Evolutionary conservation across 2,888 invertebrate species (phyloP).

Genomic region (Argynnis bischoffii): DNA sequence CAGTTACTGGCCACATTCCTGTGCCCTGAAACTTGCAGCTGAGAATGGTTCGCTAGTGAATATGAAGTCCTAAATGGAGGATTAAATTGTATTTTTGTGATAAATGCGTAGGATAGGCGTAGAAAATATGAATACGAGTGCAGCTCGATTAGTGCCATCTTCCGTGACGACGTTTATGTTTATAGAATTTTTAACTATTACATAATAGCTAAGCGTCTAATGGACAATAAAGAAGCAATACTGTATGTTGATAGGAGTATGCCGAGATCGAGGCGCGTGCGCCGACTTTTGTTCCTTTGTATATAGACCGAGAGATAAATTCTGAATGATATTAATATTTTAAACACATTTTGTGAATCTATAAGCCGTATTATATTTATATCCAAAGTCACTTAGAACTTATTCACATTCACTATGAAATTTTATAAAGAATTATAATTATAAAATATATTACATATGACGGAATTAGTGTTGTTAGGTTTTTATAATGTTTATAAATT

Average conservation of each 20-base stretch:
- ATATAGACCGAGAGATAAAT: slow-evolving; percentile 65
- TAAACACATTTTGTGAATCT: slow-evolving; percentile 72
- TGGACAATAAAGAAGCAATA: slow-evolving; percentile 63
- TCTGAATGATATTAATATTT: slow-evolving; percentile 78
- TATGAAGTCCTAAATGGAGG: slow-evolving; percentile 60
- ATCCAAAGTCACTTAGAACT: slow-evolving; percentile 61
- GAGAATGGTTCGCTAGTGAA: slow-evolving; percentile 48
- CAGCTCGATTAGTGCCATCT: slow-evolving; percentile 76
- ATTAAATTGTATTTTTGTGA: slow-evolving; percentile 76
- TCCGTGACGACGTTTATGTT: slow-evolving; percentile 62
- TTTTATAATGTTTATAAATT: slow-evolving; percentile 50
- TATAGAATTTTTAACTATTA: slow-evolving; percentile 57
- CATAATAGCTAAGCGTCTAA: slow-evolving; percentile 62
- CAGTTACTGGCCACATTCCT: slow-evolving; percentile 60
- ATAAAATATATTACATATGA: slow-evolving; percentile 47
- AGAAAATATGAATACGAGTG: slow-evolving; percentile 63
- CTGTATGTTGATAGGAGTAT: slow-evolving; percentile 47
- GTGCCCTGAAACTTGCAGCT: slow-evolving; percentile 53
- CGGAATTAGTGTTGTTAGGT: slow-evolving; percentile 52
- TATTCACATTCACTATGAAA: slow-evolving; percentile 56
- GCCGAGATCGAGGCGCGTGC: slow-evolving; percentile 38
- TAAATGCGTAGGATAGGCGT: slow-evolving; percentile 73
- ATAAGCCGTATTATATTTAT: slow-evolving; percentile 61
- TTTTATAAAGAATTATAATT: slow-evolving; percentile 61
- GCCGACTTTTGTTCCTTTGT: slow-evolving; percentile 50